Evolutionary conservation across 1,140 invertebrate species (phyloP).

Genomic region (Bicyclus anynana): DNA sequence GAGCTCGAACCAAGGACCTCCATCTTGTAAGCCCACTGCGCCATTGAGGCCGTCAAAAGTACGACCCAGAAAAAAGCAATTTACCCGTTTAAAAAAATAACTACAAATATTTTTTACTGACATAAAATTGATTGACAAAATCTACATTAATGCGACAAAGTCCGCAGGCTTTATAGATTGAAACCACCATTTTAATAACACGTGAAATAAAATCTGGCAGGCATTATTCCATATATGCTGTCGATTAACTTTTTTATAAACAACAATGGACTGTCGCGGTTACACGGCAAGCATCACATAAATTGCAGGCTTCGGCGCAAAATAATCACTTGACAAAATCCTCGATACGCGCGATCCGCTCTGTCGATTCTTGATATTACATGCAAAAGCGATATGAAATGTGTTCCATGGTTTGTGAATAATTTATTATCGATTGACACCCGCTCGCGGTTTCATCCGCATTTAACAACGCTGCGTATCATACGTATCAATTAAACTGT

Average conservation of each 20-base stretch:
- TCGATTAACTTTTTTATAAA: conserved; percentile 33
- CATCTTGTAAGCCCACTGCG: too few species aligned
- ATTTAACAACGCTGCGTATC: not conserved
- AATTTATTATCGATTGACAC: conserved; percentile 57
- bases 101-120: too few species aligned
- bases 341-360: conserved; percentile 23
- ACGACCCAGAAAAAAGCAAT: too few species aligned
- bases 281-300: conserved; percentile 29
- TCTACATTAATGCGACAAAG: too few species aligned
- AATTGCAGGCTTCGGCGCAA: conserved; percentile 35
- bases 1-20: too few species aligned
- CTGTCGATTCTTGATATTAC: conserved; percentile 40
- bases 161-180: not conserved
- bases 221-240: conserved; percentile 22
- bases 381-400: conserved; percentile 51
- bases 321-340: conserved; percentile 46
- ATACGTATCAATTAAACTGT: not conserved
- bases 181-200: not conserved
- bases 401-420: conserved; percentile 47
- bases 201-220: conserved; percentile 9
- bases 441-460: conserved; percentile 11
- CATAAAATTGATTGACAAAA: too few species aligned
- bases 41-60: too few species aligned
- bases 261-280: conserved; percentile 15
- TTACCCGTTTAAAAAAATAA: too few species aligned